Evolutionary conservation across 2,888 invertebrate species (phyloP).

Genomic region (Archips crataeganus): DNA sequence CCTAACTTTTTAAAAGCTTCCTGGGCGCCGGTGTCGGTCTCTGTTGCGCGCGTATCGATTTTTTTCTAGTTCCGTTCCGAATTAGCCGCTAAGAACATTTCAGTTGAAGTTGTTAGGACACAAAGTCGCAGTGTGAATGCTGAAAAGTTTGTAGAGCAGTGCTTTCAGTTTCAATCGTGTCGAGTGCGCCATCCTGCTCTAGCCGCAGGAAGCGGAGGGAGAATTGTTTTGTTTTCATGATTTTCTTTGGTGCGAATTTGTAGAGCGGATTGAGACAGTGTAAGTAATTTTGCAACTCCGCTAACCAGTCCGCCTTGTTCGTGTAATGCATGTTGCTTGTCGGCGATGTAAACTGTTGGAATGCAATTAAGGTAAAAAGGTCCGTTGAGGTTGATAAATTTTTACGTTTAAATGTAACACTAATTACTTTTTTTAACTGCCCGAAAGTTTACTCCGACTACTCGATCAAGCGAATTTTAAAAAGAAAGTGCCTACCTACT

Average conservation of each 20-base stretch:
- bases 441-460: constrained; percentile 2
- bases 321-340: constrained; percentile 34
- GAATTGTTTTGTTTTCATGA: constrained; percentile 77
- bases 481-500: neutral
- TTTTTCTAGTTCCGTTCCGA: constrained; percentile 53
- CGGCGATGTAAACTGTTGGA: constrained; percentile 26
- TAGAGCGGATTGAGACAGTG: constrained; percentile 73
- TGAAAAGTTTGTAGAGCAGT: constrained; percentile 76
- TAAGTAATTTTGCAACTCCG: constrained; percentile 60
- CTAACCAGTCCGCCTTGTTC: constrained; percentile 36
- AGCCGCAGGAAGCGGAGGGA: constrained; percentile 64
- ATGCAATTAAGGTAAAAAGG: constrained; percentile 37
- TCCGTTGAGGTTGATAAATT: constrained; percentile 27
- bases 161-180: constrained; percentile 81
- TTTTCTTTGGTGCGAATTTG: constrained; percentile 69
- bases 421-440: constrained; percentile 10
- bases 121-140: constrained; percentile 65
- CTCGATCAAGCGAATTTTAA: neutral
- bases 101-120: constrained; percentile 57
- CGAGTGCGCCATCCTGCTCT: constrained; percentile 71
- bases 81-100: constrained; percentile 57
- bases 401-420: constrained; percentile 13
- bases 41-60: constrained; percentile 55
- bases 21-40: constrained; percentile 53
- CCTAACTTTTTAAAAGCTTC: constrained; percentile 51